A percentile compares a stretch with the other conserved stretches of the same genome.
These are phyloP conservation scores for Suillia variegata DNA, from an alignment of 2,888 invertebrate species.

Conservation along the genomic window DNA sequence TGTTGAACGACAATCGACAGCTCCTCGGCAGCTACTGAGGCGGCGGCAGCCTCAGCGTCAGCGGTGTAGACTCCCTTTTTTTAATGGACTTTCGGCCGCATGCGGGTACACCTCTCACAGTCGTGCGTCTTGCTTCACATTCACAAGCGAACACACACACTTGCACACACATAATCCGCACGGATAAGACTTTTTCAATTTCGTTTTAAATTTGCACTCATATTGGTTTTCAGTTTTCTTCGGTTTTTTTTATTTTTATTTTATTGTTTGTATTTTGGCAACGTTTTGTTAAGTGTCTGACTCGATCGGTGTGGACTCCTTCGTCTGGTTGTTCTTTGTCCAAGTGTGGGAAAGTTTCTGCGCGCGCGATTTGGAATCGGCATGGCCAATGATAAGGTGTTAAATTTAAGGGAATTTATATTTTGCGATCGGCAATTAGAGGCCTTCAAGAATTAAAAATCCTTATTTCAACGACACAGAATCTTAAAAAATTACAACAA, in stretches of 20 bases:
- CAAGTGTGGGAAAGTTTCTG: conserved; percentile 3
- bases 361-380: background rate
- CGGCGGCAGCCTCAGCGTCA: no score
- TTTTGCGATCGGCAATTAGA: no score
- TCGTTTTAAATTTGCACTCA: conserved; percentile 18
- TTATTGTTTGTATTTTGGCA: background rate
- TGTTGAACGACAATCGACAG: conserved; percentile 9
- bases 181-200: conserved; percentile 11
- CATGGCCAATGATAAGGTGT: background rate
- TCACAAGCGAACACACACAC: no score
- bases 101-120: conserved; percentile 8
- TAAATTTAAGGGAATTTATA: background rate
- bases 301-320: conserved; percentile 26
- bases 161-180: background rate
- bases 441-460: no score
- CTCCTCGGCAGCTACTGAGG: background rate
- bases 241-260: background rate
- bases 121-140: no score
- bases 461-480: no score
- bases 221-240: conserved; percentile 9
- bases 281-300: conserved; percentile 10
- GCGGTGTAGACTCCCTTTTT: no score
- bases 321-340: background rate
- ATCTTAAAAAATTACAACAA: no score
- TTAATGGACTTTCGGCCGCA: conserved; percentile 7